Base-by-base conservation (phyloP, 1,140 invertebrate species). In the Agrypnia vestita region DNA sequence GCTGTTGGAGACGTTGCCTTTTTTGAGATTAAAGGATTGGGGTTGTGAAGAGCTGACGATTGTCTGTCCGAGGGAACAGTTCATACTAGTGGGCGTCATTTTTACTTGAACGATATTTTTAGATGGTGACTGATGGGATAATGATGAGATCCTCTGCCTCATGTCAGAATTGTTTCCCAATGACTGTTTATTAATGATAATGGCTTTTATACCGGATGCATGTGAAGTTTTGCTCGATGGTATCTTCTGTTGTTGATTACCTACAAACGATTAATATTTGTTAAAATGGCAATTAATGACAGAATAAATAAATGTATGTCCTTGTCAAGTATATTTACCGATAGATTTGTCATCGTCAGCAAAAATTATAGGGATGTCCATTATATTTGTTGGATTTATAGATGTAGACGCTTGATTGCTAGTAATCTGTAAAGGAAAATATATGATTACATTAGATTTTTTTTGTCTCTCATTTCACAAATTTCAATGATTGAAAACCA, bases 311-410 rank as follows among this genome's bases (percentile, higher is more conserved):
- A 11, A 56, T 59, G 43, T 76, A 10, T 13, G 13, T 13, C 25
- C 6, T 6, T 35, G 25, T 35, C 1, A 35, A 3, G 25, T 35
- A 6, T 35, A 78, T 61, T 49, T 76, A 83, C 82, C 80, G 4
- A 79, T 62, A 53, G 76, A 35, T 78, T 82, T 83, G 51, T 79
- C 78, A 62, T 83, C 82, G 69, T 83, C 82, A 17, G 82, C 82
- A 62, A 83, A 83, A 71, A 83, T 80, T 13, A 83, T 83, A n/a
- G 82, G 82, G 11, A 83, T 79, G 43, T 83, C 82, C 82, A 83
- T 81, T 19, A 83, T 83, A 61, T 83, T 82, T 1, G 82, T 79
- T 25, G 82, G 43, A 12, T 51, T 78, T 67, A 83, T 75, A 9
- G 81, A 49, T 8, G 71, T 73, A 4, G 75, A 75, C n/a, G 56